Evolutionary conservation across 2,113 vertebrate genomes (phyloP).

Genomic region (Bombycilla garrulus): DNA sequence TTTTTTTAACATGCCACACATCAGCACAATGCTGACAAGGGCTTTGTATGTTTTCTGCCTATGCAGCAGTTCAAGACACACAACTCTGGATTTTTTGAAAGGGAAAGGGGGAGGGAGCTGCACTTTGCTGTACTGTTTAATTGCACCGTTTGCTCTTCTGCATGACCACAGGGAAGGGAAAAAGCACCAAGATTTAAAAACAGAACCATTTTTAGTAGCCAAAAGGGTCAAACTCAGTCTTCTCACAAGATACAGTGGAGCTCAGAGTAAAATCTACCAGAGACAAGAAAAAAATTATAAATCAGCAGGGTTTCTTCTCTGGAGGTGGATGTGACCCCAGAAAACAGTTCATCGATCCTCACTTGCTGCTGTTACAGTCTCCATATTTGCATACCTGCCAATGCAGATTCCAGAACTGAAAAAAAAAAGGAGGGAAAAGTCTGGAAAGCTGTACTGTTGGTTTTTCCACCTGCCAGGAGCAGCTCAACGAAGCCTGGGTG

Average conservation of each 20-base stretch:
- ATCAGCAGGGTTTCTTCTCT: neutral
- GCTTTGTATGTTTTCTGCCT: constrained; percentile 57
- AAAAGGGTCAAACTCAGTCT: neutral
- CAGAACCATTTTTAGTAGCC: neutral
- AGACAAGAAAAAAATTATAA: neutral
- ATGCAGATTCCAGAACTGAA: neutral
- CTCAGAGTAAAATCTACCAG: neutral
- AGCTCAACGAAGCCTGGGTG: neutral
- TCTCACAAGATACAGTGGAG: neutral
- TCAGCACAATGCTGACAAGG: constrained; percentile 48
- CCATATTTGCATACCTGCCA: neutral
- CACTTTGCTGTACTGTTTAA: neutral
- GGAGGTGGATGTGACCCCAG: neutral
- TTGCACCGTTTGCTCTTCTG: neutral
- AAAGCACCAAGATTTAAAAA: neutral
- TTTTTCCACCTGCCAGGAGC: neutral
- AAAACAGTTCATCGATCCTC: neutral
- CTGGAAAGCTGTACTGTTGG: neutral
- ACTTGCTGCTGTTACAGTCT: neutral
- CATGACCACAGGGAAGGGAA: neutral
- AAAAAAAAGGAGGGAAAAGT: neutral
- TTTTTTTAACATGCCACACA: constrained; percentile 31
- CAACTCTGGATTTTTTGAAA: constrained; percentile 29
- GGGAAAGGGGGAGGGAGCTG: constrained; percentile 36
- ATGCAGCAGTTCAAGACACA: constrained; percentile 51